Base-by-base conservation (phyloP, 2,888 invertebrate genomes). In the Conistra vaccinii region DNA sequence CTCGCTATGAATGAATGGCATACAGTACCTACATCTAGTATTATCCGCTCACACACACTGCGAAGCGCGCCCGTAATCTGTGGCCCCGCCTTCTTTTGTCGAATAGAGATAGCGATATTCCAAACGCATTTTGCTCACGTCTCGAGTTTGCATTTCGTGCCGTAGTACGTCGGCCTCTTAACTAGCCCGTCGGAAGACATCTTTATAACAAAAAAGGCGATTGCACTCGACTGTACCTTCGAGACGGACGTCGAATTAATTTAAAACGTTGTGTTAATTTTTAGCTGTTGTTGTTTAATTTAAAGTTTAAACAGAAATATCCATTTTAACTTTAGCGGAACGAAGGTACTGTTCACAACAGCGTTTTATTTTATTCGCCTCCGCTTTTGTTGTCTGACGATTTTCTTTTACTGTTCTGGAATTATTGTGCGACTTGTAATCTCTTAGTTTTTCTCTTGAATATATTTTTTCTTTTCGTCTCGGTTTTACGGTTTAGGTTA, bases 261-360 rank as follows among this genome's bases (percentile, higher is more conserved):
- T 91, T 89, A 87, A 89, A 90, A 89, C 80, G 88, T 87, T 88
- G 84, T 87, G 89, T 89, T 91, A 89, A 90, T 90, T 91, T 88
- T 90, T 86, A 87, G 80, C 78, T 87, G 87, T 89, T 88, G 85
- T 88, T 87, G 81, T 88, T 85, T 83, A 76, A 84, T 86, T 88
- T 83, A 76, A 78, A 85, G 75, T 85, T 86, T 80, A 76, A 80
- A 83, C 48, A 65, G 70, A 76, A 87, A 85, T 83, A 81, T 84
- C 69, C 67, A 81, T 83, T 87, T 85, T 78, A 76, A 85, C 69
- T 78, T 85, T 26, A 73, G 61, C 48, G 32, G 42, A 42, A 61
- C 63, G 72, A 51, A 83, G 71, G 72, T 69, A 73, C 73, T 12
- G 62, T 70, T 73, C 61, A 73, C 60, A 77, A 67, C 14, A 63